Evolutionary conservation across 2,888 invertebrate genomes (phyloP).

Genomic region (Endotricha flammealis): DNA sequence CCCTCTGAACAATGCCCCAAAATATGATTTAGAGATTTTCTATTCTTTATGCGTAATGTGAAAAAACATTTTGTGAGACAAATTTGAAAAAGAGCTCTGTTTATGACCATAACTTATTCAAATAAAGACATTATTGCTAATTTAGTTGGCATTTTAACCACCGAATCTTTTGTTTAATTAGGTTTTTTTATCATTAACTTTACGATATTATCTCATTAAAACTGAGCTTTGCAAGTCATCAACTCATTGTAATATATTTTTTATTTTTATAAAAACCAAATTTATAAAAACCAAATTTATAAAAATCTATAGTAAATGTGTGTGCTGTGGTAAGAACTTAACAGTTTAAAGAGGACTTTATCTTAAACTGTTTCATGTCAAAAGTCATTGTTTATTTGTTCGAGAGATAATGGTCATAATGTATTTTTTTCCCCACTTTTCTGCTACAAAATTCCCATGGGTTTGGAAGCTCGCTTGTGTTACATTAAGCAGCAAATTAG

Average conservation of each 20-base stretch:
- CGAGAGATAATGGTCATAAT: constrained; percentile 25
- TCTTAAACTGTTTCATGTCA: constrained; percentile 35
- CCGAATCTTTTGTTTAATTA: not conserved
- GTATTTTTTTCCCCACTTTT: constrained; percentile 36
- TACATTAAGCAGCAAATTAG: constrained; percentile 69
- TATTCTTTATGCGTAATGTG: constrained; percentile 33
- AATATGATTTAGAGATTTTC: constrained; percentile 66
- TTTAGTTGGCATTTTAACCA: not conserved
- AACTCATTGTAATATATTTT: no score
- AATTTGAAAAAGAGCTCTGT: constrained; percentile 14
- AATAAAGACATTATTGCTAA: no score
- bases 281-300: no score
- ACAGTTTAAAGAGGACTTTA: no score
- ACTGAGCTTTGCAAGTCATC: no score
- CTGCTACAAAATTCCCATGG: constrained; percentile 51
- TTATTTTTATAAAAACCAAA: no score
- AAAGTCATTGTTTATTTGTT: constrained; percentile 50
- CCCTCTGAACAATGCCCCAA: constrained; percentile 47
- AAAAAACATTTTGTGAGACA: constrained; percentile 1
- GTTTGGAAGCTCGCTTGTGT: constrained; percentile 45
- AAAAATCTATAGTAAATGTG: no score
- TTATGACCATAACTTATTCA: no score
- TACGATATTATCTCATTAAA: not conserved
- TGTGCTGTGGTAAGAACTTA: no score
- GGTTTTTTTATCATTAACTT: not conserved